Evolutionary conservation across 2,888 invertebrate species (phyloP).

Genomic region (Pimpla rufipes): DNA sequence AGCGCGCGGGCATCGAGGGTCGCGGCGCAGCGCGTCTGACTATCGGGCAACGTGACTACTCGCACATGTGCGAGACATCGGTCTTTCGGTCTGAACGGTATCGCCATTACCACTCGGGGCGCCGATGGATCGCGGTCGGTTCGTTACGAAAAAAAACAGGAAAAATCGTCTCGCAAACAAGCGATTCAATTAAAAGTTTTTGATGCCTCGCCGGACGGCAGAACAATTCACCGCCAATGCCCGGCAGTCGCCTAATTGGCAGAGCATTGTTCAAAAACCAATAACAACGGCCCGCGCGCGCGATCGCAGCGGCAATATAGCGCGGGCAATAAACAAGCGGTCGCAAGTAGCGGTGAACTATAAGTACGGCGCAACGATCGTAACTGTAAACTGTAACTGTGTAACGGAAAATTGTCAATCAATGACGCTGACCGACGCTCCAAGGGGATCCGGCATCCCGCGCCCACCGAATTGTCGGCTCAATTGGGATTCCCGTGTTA

Average conservation of each 20-base stretch:
- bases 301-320: background rate
- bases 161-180: slow-evolving; percentile 13
- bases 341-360: background rate
- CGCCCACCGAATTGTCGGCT: background rate
- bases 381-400: background rate
- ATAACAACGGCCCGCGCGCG: slow-evolving; percentile 18
- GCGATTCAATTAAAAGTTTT: slow-evolving; percentile 56
- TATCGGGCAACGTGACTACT: slow-evolving; percentile 7
- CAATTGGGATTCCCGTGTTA: too few species aligned
- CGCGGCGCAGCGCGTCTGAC: slow-evolving; percentile 3
- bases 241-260: slow-evolving; percentile 29
- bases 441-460: background rate
- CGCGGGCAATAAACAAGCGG: slow-evolving; percentile 14
- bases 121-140: background rate
- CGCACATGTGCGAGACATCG: slow-evolving; percentile 5
- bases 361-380: background rate
- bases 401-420: background rate
- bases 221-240: slow-evolving; percentile 28
- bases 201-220: slow-evolving; percentile 12
- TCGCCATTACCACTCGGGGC: background rate
- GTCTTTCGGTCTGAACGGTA: background rate
- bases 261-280: slow-evolving; percentile 40
- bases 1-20: background rate
- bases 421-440: slow-evolving; percentile 5
- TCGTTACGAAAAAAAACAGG: slow-evolving; percentile 7